Conservation (phyloP, 2,888 invertebrate species). For the Lycophotia porphyrea region DNA sequence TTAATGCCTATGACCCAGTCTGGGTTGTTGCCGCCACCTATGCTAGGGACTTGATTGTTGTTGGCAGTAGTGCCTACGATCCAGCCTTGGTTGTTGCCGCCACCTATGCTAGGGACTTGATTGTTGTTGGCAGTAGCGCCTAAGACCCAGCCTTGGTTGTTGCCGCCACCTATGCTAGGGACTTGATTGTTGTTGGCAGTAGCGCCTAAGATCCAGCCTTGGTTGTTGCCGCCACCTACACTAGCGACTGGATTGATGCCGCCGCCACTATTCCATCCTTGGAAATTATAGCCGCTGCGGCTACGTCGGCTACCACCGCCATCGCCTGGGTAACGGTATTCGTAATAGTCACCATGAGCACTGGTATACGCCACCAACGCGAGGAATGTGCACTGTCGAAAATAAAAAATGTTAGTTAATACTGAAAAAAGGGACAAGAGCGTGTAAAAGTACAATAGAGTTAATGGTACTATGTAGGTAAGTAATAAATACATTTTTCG, state of each 20-base stretch:
- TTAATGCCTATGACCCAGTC: no score
- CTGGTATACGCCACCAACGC: neutral
- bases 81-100: neutral
- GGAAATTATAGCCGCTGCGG: neutral
- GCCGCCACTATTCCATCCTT: neutral
- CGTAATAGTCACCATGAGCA: neutral
- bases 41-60: neutral
- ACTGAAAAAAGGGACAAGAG: neutral
- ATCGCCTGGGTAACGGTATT: neutral
- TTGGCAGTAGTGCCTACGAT: neutral
- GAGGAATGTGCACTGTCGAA: slow-evolving; percentile 2
- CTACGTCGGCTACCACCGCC: neutral
- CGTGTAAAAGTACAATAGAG: neutral
- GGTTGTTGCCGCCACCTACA: neutral
- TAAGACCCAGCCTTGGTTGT: neutral
- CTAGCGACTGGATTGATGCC: no score
- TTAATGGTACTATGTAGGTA: neutral
- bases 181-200: no score
- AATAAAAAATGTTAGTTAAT: neutral
- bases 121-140: no score
- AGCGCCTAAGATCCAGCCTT: no score
- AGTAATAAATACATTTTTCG: neutral
- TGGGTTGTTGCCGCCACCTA: neutral
- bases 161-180: neutral
- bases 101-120: no score